Conservation (phyloP, 2,888 invertebrate species). For the Tetrapedia diversipes region DNA sequence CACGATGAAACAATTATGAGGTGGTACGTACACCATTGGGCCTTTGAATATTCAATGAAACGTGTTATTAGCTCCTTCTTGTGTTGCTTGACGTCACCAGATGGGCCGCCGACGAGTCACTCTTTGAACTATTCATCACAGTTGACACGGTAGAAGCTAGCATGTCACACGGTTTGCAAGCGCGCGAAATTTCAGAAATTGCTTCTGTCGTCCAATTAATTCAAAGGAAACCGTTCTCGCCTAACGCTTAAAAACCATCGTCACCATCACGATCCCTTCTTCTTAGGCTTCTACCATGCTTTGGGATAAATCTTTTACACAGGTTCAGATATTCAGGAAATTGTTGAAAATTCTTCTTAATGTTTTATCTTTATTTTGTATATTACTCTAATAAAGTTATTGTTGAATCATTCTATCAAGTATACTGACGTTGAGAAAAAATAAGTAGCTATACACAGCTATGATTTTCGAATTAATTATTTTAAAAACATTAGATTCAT, state of each 20-base stretch:
- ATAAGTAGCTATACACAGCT: no score
- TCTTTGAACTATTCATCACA: conserved; percentile 65
- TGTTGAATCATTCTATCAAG: no score
- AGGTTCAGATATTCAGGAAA: no score
- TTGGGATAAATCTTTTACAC: no score
- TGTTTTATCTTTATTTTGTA: no score
- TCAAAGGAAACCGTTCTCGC: conserved; percentile 3
- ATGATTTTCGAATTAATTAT: no score
- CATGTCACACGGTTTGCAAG: conserved; percentile 20
- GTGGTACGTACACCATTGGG: conserved; percentile 51
- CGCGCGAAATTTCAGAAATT: conserved; percentile 23
- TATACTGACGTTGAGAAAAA: no score
- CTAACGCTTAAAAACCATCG: neutral
- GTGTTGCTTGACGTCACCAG: conserved; percentile 43
- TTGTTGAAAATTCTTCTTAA: no score
- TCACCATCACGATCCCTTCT: no score
- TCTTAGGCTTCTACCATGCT: no score
- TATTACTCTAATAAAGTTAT: no score
- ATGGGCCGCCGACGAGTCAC: conserved; percentile 57
- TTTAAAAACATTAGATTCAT: no score
- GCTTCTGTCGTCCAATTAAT: conserved; percentile 26
- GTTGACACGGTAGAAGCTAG: conserved; percentile 29
- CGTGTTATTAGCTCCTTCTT: conserved; percentile 67
- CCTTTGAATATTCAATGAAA: conserved; percentile 74
- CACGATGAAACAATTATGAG: conserved; percentile 64